Evolutionary conservation across 2,797 vertebrate genomes (phyloP), one percentile per base, ranked within the genome.

Genomic region (Discoglossus pictus): DNA sequence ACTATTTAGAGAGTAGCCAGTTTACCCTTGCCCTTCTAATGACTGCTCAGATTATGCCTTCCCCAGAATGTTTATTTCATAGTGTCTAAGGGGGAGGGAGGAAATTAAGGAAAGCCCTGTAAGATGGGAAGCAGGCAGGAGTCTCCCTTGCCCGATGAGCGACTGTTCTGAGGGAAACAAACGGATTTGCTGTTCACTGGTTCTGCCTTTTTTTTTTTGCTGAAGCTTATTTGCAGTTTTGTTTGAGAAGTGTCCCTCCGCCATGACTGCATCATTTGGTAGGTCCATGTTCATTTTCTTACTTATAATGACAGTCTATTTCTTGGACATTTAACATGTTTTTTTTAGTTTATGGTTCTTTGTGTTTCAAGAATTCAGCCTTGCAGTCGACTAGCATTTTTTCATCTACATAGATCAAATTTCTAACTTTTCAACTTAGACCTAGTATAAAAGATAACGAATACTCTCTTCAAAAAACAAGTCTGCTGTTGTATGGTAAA

Each of bases 201-300:
- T 12, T 20, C 38, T n/a, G 8, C 4, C 10, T 12, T 58, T 25
- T 44, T 54, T 40, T 12, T 13, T 15, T 15, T 16, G 13, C 17
- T 3, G 50, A 8, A n/a, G 17, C 0, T 17, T 2, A 3, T 17
- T 21, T 0, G 1, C 0, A 44, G 1, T n/a, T 1, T 0, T 0
- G 8, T 63, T 7, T 47, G 24, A 0, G 4, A 66, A 50, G 34
- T 34, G 43, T 18, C 54, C 48, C n/a, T 48, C 55, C 39, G 73
- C 36, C 63, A 48, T 46, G 67, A 76, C 78, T 71, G 66, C 84
- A 68, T 84, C 84, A 61, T 6, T 80, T 73, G 86, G 87, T 89
- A 72, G 68, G 86, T 69, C 1, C 35, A 2, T 1, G 17, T 0
- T 3, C 51, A n/a, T 12, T 7, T 5, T 23, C 46, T 58, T 50